Conservation (phyloP, 37 sponge, comb jelly and placozoan species). For the Beroe ovata region DNA sequence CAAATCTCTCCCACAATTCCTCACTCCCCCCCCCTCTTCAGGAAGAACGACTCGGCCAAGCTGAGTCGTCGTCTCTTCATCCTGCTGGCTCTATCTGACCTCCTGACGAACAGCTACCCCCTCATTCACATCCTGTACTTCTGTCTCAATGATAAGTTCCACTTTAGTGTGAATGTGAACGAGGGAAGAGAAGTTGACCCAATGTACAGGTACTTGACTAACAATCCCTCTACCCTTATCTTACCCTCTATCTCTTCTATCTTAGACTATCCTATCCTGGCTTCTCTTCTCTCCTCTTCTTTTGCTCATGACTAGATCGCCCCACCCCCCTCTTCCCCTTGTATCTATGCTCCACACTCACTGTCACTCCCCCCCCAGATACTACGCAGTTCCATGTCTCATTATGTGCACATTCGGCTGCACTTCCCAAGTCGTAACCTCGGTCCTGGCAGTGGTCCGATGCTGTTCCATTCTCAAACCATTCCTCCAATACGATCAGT, state of each 20-base stretch:
- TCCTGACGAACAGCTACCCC: conserved; percentile 39
- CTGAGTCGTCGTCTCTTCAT: conserved; percentile 7
- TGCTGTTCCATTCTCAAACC: conserved; percentile 3
- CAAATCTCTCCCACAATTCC: not conserved
- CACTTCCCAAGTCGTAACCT: conserved; percentile 21
- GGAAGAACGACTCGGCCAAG: conserved; percentile 3
- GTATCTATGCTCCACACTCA: too few relatives aligned
- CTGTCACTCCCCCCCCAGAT: conserved; percentile 36
- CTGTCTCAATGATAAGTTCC: not conserved
- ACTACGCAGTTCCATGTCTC: conserved; percentile 32
- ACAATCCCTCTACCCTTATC: too few relatives aligned
- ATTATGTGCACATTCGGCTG: conserved; percentile 57
- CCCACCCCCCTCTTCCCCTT: conserved; percentile 9
- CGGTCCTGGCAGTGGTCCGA: conserved; percentile 34
- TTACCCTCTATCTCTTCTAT: not conserved
- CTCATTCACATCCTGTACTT: conserved; percentile 40
- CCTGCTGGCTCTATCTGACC: conserved; percentile 13
- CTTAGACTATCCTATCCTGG: not conserved
- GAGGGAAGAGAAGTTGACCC: not conserved
- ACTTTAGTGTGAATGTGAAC: conserved; percentile 9
- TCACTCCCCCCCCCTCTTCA: not conserved
- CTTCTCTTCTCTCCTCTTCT: not conserved
- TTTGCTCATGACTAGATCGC: too few relatives aligned
- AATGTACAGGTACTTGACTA: not conserved
- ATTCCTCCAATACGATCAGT: not conserved